A percentile compares a stretch with the other conserved stretches of the same genome.
Conservation (phyloP, 2,113 vertebrate genomes). For the Paralichthys olivaceus region DNA sequence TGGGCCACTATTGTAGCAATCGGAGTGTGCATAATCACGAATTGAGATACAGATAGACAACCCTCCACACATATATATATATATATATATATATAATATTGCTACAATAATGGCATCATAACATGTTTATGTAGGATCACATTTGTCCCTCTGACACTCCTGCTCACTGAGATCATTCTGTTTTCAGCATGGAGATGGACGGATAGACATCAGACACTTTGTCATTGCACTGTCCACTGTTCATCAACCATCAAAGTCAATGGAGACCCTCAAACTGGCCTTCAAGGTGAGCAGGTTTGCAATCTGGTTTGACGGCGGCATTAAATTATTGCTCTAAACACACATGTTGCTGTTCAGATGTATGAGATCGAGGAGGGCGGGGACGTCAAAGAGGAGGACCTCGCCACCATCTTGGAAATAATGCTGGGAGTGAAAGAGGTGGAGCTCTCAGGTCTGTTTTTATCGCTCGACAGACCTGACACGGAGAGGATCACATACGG, state of each 20-base stretch:
- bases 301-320: neutral
- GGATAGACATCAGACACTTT: constrained; percentile 88
- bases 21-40: too few species aligned
- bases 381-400: constrained; percentile 79
- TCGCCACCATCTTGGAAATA: constrained; percentile 87
- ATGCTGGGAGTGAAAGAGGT: constrained; percentile 89
- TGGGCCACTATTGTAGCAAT: too few species aligned
- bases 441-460: constrained; percentile 83
- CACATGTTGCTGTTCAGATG: constrained; percentile 79
- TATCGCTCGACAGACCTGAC: constrained; percentile 76
- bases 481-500: constrained; percentile 85
- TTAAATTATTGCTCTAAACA: neutral
- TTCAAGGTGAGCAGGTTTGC: constrained; percentile 84
- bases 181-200: constrained; percentile 82
- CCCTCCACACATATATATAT: too few species aligned
- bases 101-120: neutral
- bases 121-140: neutral
- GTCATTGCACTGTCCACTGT: constrained; percentile 90
- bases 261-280: constrained; percentile 91
- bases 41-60: too few species aligned
- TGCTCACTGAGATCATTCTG: neutral
- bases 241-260: constrained; percentile 86
- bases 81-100: neutral
- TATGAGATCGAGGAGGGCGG: constrained; percentile 83
- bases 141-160: neutral